Evolutionary conservation across 2,113 vertebrate species (phyloP).

Genomic region (Tringa solitaria): DNA sequence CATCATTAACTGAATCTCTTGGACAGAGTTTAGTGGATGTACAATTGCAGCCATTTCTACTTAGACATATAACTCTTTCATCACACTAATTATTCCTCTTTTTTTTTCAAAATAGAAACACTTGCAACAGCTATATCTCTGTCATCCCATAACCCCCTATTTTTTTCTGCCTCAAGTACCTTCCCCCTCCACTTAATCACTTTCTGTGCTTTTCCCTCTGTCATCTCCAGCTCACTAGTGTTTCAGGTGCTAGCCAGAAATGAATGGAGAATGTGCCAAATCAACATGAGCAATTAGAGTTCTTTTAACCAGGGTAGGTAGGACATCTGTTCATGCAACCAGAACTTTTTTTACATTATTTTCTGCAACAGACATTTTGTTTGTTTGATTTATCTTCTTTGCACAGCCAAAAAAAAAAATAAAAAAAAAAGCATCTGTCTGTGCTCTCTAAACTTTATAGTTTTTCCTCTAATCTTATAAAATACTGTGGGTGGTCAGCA

Average conservation of each 20-base stretch:
- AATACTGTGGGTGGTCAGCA: not conserved
- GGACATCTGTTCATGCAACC: not conserved
- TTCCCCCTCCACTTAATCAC: not conserved
- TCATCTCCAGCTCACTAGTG: not conserved
- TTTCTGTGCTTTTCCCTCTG: not conserved
- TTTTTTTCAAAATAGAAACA: not conserved
- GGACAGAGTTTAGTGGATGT: not conserved
- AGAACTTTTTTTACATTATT: not conserved
- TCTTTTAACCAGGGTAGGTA: not conserved
- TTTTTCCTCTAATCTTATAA: not conserved
- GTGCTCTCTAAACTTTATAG: not conserved
- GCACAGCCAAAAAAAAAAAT: not conserved
- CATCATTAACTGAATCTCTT: not conserved
- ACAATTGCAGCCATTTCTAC: not conserved
- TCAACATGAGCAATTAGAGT: not conserved
- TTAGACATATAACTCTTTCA: not conserved
- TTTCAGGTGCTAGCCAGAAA: not conserved
- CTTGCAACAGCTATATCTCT: not conserved
- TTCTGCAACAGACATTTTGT: not conserved
- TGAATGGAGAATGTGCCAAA: not conserved
- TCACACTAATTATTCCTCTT: not conserved
- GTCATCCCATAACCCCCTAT: not conserved
- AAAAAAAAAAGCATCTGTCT: not conserved
- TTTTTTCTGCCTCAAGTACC: not conserved
- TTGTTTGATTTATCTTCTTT: not conserved